These are phyloP conservation scores for Agrotis puta DNA, from an alignment of 2,888 invertebrate species.

Conservation along the genomic window DNA sequence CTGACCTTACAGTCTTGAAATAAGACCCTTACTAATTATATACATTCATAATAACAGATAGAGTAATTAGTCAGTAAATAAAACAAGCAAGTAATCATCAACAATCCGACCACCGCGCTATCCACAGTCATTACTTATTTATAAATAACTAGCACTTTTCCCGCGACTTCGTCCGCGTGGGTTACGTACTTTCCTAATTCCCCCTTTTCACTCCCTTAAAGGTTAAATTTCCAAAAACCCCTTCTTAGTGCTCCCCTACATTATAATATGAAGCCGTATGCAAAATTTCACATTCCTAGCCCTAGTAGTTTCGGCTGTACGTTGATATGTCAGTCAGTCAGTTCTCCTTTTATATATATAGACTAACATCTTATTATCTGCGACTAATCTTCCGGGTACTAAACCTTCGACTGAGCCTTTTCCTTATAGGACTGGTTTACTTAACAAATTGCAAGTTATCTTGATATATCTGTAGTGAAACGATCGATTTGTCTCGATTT, in stretches of 20 bases:
- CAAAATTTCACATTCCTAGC: no score
- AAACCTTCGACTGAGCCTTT: constrained; percentile 47
- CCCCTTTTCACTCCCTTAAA: no score
- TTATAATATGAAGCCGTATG: no score
- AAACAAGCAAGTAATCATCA: constrained; percentile 13
- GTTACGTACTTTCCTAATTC: no score
- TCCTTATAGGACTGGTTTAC: constrained; percentile 49
- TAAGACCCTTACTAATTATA: background rate
- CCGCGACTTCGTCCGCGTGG: no score
- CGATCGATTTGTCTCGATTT: constrained; percentile 43
- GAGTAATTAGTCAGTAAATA: constrained; percentile 5
- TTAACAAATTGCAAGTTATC: constrained; percentile 46
- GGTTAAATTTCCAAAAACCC: no score
- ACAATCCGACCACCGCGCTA: constrained; percentile 10
- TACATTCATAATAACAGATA: constrained; percentile 21
- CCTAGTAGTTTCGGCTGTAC: no score
- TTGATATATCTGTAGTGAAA: constrained; percentile 15
- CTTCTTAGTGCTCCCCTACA: no score
- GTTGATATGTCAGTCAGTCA: no score
- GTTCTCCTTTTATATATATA: no score
- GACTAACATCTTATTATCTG: constrained; percentile 11
- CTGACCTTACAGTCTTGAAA: background rate
- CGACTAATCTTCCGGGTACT: constrained; percentile 39
- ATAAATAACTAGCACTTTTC: no score
- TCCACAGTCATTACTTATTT: constrained; percentile 14